Evolutionary conservation across 2,113 vertebrate species (phyloP), one percentile per base, ranked within the genome.

Genomic region (Macquaria ambigua): DNA sequence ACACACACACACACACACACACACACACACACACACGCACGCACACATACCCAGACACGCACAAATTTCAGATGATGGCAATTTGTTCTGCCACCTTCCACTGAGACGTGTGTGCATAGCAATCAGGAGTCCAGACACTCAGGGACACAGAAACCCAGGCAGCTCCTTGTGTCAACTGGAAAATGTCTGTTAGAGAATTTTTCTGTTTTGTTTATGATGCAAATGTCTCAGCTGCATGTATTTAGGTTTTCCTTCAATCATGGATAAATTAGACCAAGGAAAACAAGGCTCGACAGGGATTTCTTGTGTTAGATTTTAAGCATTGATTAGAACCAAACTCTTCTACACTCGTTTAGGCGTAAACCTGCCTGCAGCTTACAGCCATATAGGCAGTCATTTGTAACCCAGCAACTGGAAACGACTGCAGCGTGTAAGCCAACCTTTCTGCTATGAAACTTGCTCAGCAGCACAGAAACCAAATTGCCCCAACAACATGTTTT

Each of bases 21-120:
- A 71, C 75, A 90, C 43, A 71, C 34, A 75, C 48, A 6, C 61
- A 85, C 15, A 67, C 58, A 55, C 62, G 75, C 81, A 70, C 81
- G n/a, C n/a, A n/a, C n/a, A 90, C 43, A 71, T 34, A 75, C 48
- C 8, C 61, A 85, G 18, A 67, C 58, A 55, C 62, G 75, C 81
- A 70, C 81, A 71, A 18, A 81, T 83, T 89, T 82, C 69, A 75
- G 67, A 89, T 89, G 83, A 93, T 76, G 90, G 83, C 84, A 91
- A 92, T 94, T 93, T 90, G 90, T 93, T 92, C 87, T 89, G 91
- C 84, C 89, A 90, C 87, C 82, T 88, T 92, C 87, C 82, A 77
- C 81, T 77, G 87, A 89, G 83, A 89, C 84, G 89, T 85, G 84
- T 88, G 87, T 83, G 91, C 90, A 90, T 90, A 91, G 88, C 86